Evolutionary conservation across 1,140 invertebrate species (phyloP).

Genomic region (Drosophila kepulauana): DNA sequence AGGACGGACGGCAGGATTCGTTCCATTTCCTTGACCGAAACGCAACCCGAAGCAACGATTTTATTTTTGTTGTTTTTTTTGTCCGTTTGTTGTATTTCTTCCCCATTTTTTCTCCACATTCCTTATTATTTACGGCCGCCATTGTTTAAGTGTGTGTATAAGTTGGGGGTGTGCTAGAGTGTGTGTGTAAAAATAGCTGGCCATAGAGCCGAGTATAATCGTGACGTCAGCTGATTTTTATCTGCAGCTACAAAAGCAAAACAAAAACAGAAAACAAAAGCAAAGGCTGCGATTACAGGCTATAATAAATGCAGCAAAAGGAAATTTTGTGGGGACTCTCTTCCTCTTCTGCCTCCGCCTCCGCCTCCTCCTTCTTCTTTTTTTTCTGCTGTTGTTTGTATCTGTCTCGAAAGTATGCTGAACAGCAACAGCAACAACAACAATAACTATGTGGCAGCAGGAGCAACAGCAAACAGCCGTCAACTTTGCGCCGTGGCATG

Average conservation of each 20-base stretch:
- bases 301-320: constrained; percentile 56
- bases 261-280: constrained; percentile 26
- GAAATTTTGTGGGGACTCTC: constrained; percentile 33
- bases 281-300: constrained; percentile 36
- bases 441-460: constrained; percentile 13
- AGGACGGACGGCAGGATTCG: constrained; percentile 37
- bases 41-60: constrained; percentile 67
- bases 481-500: neutral
- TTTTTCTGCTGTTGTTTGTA: neutral
- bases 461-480: constrained; percentile 29
- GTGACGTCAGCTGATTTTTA: constrained; percentile 73
- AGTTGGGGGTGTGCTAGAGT: constrained; percentile 11
- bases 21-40: constrained; percentile 82
- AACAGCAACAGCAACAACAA: constrained; percentile 30
- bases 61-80: constrained; percentile 25
- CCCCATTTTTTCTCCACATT: constrained; percentile 31
- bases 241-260: constrained; percentile 43
- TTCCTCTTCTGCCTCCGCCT: neutral
- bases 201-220: constrained; percentile 47
- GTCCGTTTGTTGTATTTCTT: constrained; percentile 10
- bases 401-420: constrained; percentile 46
- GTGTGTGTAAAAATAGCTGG: constrained; percentile 63
- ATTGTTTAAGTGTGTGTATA: constrained; percentile 53
- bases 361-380: too few species aligned
- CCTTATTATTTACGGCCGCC: constrained; percentile 69